Percentiles rank a stretch among this genome's conserved stretches.
Conservation (phyloP, 1,140 invertebrate genomes). For the Spodoptera litura region DNA sequence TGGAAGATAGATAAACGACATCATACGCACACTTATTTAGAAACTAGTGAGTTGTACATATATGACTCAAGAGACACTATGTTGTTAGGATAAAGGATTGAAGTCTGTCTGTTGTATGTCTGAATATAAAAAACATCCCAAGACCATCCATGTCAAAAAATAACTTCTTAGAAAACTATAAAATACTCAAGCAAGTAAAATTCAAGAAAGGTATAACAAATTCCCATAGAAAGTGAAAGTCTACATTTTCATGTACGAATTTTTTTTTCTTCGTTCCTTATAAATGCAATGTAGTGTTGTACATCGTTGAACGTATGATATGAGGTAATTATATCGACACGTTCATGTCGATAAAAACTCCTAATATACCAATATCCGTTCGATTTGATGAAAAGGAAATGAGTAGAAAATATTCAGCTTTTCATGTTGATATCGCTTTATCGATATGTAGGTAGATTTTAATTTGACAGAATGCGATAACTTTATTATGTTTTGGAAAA, state of each 20-base stretch:
- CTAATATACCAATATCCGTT: conserved; percentile 64
- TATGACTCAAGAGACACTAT: no score
- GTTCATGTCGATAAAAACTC: conserved; percentile 58
- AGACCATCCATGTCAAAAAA: background rate
- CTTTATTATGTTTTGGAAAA: background rate
- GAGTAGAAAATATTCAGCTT: conserved; percentile 40
- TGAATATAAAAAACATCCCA: background rate
- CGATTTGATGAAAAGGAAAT: conserved; percentile 55
- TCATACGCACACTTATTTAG: no score
- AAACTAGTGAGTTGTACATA: no score
- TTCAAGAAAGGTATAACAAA: background rate
- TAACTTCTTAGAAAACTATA: background rate
- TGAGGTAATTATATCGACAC: conserved; percentile 50
- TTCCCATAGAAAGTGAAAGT: background rate
- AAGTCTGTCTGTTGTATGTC: no score
- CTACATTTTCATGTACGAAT: background rate
- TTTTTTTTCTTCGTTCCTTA: background rate
- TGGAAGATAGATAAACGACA: no score
- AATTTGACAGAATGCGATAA: conserved; percentile 13
- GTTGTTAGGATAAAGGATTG: no score
- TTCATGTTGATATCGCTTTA: conserved; percentile 16
- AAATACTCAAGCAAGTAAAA: background rate
- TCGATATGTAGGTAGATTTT: background rate
- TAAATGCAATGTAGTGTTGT: background rate
- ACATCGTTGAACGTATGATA: background rate